Conservation (phyloP, 2,797 vertebrate species). For the Acrocephalus scirpaceus region DNA sequence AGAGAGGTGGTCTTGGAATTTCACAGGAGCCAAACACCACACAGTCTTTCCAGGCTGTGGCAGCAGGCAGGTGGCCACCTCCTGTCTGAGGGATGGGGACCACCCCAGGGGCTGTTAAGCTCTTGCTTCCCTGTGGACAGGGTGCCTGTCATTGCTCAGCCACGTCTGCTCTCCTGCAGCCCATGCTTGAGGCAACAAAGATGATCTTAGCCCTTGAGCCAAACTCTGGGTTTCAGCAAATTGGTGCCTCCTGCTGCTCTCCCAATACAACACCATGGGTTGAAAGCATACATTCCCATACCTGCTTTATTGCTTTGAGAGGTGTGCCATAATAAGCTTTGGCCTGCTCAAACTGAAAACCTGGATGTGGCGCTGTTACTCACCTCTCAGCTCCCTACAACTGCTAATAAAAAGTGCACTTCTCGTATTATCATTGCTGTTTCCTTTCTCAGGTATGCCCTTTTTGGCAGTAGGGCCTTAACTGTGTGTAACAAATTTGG, state of each 20-base stretch:
- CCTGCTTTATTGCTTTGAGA: not conserved
- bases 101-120: not conserved
- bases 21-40: not conserved
- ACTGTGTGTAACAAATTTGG: not conserved
- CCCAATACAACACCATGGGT: not conserved
- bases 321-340: not conserved
- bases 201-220: not conserved
- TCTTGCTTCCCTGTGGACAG: not conserved
- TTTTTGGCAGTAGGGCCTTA: not conserved
- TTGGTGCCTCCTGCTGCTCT: not conserved
- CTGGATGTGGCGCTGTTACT: not conserved
- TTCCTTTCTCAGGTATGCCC: not conserved
- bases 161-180: not conserved
- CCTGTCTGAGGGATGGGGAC: not conserved
- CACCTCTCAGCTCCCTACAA: not conserved
- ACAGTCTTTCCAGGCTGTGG: rapidly evolving
- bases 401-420: not conserved
- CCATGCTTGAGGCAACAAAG: not conserved
- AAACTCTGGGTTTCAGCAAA: not conserved
- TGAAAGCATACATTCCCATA: not conserved
- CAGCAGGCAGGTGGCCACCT: not conserved
- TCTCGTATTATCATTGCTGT: not conserved
- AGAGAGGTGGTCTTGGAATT: not conserved
- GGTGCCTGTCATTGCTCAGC: not conserved
- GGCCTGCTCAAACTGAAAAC: not conserved